Base-by-base conservation (phyloP, 1,140 invertebrate species). In the Sipha flava region DNA sequence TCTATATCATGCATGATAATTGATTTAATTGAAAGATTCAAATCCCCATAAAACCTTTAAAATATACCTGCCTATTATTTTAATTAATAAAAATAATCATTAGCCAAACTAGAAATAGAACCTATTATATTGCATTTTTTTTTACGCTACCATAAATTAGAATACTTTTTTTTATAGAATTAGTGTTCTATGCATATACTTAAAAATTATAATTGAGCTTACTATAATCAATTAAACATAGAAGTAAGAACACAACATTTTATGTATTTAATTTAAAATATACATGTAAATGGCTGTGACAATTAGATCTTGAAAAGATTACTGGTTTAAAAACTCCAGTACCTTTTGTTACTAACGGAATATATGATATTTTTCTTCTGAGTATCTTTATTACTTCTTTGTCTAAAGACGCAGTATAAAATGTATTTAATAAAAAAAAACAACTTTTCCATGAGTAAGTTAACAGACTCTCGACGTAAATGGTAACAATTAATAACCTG, bases 401-500 rank as follows among this genome's bases (percentile, higher is more conserved):
- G 70, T 75, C 29, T 54, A 75, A 52, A 52, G 10, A 43, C 66
- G 26, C 54, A 6, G 54, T 59, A 45, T 70, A 70, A 47, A 66
- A 47, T n/a, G 40, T 45, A 29, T 18, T 70, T 70, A 70, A 47
- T 70, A 70, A 3, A 45, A 26, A 66, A 45, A 70, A 47, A 70
- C 66, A 70, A 70, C 40, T 47, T 70, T 70, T 70, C 43, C 40
- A 47, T 16, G 14, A 10, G 66, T 47, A 31, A 47, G 14, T 49
- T 12, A 70, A 70, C 40, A 70, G 23, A 70, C 43, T n/a, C 21
- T 70, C 40, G 40, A 70, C 66, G 66, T 70, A 70, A 70, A 70
- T 70, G 66, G 66, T 70, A 70, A 70, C 40, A 70, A 45, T 29
- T 70, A 70, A 70, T 70, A 70, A 43, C 40, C 29, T 47, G 66